Evolutionary conservation across 2,888 invertebrate genomes (phyloP).

Genomic region (Tetragonisca angustula): DNA sequence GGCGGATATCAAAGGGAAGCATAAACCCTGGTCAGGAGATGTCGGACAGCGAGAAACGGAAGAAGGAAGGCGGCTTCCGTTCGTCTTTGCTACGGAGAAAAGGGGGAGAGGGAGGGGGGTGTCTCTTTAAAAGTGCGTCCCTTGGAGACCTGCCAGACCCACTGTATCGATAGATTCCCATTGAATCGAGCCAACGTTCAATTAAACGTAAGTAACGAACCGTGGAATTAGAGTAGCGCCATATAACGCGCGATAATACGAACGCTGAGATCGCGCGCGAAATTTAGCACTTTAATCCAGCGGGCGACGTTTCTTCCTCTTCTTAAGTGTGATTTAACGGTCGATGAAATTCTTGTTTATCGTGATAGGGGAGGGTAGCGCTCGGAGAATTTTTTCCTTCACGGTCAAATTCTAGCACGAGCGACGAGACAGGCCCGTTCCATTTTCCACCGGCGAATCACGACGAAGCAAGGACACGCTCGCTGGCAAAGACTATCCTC

Average conservation of each 20-base stretch:
- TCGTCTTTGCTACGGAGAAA: constrained; percentile 14
- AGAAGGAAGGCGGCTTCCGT: background rate
- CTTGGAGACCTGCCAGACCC: constrained; percentile 46
- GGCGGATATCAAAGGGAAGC: constrained; percentile 5
- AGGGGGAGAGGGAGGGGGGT: no score
- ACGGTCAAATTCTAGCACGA: constrained; percentile 18
- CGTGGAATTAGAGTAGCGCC: constrained; percentile 55
- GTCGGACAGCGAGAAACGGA: background rate
- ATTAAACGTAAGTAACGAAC: constrained; percentile 66
- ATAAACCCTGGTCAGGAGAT: background rate
- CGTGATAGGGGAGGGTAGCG: background rate
- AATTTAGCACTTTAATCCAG: constrained; percentile 58
- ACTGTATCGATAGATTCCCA: constrained; percentile 56
- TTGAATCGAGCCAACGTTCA: constrained; percentile 51
- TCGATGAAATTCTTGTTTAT: constrained; percentile 58
- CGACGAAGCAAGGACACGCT: background rate
- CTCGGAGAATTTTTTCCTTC: background rate
- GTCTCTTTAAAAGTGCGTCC: constrained; percentile 22
- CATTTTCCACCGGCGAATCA: constrained; percentile 36
- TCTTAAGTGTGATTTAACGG: constrained; percentile 47
- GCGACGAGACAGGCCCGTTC: constrained; percentile 3
- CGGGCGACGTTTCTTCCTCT: background rate
- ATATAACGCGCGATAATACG: constrained; percentile 43
- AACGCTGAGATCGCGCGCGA: constrained; percentile 22
- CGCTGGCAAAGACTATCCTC: constrained; percentile 21